Percentiles rank a stretch among this genome's conserved stretches.
Evolutionary conservation across 2,888 invertebrate genomes (phyloP).

Genomic region (Caenorhabditis sp.): DNA sequence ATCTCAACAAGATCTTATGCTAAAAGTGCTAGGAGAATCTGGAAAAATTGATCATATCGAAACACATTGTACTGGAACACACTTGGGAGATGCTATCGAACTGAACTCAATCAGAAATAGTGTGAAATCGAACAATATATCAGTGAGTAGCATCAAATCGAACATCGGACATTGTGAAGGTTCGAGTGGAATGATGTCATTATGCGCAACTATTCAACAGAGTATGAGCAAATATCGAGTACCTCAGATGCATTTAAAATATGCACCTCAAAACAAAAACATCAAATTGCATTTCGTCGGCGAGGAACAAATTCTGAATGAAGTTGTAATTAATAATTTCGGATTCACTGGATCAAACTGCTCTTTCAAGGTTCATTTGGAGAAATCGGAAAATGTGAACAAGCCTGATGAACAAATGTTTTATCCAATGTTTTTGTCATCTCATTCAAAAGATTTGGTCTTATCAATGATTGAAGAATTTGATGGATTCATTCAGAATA

Average conservation of each 20-base stretch:
- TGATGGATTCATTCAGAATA: constrained; percentile 8
- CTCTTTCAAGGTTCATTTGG: constrained; percentile 18
- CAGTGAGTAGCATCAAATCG: constrained; percentile 53
- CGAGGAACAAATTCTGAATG: constrained; percentile 28
- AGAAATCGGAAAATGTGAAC: no score
- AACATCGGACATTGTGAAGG: constrained; percentile 64
- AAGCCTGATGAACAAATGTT: constrained; percentile 10
- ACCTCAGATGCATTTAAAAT: constrained; percentile 41
- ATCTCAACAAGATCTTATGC: constrained; percentile 54
- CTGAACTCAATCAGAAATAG: constrained; percentile 37
- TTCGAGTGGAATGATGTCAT: constrained; percentile 55
- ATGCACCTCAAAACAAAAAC: constrained; percentile 24
- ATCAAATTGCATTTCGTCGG: constrained; percentile 31
- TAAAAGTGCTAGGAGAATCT: constrained; percentile 15
- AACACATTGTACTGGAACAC: constrained; percentile 67
- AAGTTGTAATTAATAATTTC: constrained; percentile 59
- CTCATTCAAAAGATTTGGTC: constrained; percentile 35
- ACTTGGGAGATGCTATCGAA: constrained; percentile 66
- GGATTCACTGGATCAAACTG: constrained; percentile 66
- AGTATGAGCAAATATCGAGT: constrained; percentile 24
- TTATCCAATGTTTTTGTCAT: constrained; percentile 47
- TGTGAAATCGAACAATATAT: constrained; percentile 8
- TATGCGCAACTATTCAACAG: constrained; percentile 34
- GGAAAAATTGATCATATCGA: constrained; percentile 51
- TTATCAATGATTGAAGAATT: constrained; percentile 10